Conservation (phyloP, 2,888 invertebrate species). For the Dynastes grantii region DNA sequence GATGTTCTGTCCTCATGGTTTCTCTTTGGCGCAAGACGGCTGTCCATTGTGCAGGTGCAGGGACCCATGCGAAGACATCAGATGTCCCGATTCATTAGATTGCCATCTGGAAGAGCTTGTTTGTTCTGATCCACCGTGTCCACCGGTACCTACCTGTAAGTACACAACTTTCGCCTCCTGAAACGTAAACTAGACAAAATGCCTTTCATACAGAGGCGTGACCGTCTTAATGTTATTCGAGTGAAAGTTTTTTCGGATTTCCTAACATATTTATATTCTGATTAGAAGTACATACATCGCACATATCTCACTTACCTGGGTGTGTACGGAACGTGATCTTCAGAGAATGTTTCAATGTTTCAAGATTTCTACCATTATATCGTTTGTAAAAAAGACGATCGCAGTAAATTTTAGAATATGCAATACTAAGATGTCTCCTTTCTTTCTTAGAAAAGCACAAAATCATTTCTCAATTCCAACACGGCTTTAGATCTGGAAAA, state of each 20-base stretch:
- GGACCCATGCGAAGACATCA: constrained; percentile 84
- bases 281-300: neutral
- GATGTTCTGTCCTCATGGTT: constrained; percentile 90
- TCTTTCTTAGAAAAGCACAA: too few relatives aligned
- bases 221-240: constrained; percentile 23
- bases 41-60: constrained; percentile 87
- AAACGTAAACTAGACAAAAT: constrained; percentile 2
- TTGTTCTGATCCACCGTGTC: constrained; percentile 86
- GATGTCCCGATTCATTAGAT: constrained; percentile 83
- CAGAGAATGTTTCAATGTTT: neutral
- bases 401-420: too few relatives aligned
- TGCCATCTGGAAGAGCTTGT: constrained; percentile 87
- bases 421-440: too few relatives aligned
- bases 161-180: constrained; percentile 49
- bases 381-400: too few relatives aligned
- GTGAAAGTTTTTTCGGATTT: constrained; percentile 47
- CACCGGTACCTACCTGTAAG: constrained; percentile 87
- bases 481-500: too few relatives aligned
- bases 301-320: neutral
- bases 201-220: constrained; percentile 11
- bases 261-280: constrained; percentile 33
- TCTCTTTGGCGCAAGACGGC: constrained; percentile 80
- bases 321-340: constrained; percentile 3
- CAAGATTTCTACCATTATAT: too few relatives aligned
- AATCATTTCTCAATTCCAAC: too few relatives aligned